phyloP scores from a whole-genome alignment of 2,888 invertebrate species.

The Brachyptera putata region DNA sequence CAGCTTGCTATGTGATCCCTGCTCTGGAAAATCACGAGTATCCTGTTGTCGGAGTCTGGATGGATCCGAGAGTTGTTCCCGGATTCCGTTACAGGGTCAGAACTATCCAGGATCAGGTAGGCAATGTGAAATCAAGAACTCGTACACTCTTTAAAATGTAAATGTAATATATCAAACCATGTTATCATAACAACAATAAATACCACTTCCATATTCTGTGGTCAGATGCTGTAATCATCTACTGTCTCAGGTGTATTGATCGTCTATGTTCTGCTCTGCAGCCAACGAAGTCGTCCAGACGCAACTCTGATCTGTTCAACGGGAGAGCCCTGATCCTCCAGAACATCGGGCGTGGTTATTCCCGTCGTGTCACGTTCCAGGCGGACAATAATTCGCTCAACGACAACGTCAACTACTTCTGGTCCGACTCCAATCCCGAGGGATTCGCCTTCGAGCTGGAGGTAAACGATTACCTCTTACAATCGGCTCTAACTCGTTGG shows the following conservation, averaged over 20 bases:
- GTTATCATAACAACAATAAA: no score
- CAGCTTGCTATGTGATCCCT: constrained; percentile 59
- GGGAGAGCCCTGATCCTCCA: constrained; percentile 62
- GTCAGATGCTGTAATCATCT: no score
- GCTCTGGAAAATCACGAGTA: constrained; percentile 59
- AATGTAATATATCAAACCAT: no score
- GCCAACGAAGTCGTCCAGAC: no score
- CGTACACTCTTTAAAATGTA: no score
- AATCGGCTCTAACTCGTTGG: no score
- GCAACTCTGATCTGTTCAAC: constrained; percentile 54
- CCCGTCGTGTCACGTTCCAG: constrained; percentile 68
- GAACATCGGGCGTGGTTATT: constrained; percentile 69
- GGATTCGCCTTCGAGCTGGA: constrained; percentile 70
- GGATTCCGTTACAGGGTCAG: constrained; percentile 72
- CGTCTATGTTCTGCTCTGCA: no score
- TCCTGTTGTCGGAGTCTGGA: constrained; percentile 67
- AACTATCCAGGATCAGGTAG: constrained; percentile 53
- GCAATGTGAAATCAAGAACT: no score
- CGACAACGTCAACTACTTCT: constrained; percentile 68
- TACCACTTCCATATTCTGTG: no score
- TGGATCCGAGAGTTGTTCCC: constrained; percentile 65
- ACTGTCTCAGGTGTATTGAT: no score
- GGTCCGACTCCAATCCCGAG: constrained; percentile 69
- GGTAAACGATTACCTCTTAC: no score
- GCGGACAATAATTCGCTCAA: constrained; percentile 57